Evolutionary conservation across 2,888 invertebrate species (phyloP).

Genomic region (Poecilus cupreus): DNA sequence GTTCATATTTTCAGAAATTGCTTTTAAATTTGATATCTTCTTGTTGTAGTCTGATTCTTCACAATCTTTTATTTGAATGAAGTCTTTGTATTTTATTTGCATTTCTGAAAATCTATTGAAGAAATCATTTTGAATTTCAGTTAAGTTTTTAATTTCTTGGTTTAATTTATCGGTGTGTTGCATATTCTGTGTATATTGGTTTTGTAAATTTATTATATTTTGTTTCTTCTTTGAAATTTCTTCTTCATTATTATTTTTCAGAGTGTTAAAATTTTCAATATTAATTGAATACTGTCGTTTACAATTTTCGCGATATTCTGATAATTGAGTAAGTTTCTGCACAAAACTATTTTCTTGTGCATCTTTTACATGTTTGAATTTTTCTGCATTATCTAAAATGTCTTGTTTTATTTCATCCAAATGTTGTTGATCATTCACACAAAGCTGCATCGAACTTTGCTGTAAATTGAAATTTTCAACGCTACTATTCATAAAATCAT

Average conservation of each 20-base stretch:
- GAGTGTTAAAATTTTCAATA: not conserved
- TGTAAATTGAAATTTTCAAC: not conserved
- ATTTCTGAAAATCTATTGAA: not conserved
- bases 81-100: not conserved
- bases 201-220: not conserved
- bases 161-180: not conserved
- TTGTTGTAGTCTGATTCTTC: not conserved
- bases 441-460: not conserved
- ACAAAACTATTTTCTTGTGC: not conserved
- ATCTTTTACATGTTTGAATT: not conserved
- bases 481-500: not conserved
- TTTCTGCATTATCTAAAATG: not conserved
- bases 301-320: not conserved
- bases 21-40: not conserved
- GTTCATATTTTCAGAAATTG: not conserved
- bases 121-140: not conserved
- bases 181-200: not conserved
- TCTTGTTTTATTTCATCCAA: not conserved
- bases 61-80: not conserved
- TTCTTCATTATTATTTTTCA: not conserved
- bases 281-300: not conserved
- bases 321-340: not conserved
- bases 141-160: not conserved
- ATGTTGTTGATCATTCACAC: not conserved
- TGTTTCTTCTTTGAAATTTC: not conserved